Conservation (phyloP, 2,888 invertebrate species). For the Drosophila yooni region DNA sequence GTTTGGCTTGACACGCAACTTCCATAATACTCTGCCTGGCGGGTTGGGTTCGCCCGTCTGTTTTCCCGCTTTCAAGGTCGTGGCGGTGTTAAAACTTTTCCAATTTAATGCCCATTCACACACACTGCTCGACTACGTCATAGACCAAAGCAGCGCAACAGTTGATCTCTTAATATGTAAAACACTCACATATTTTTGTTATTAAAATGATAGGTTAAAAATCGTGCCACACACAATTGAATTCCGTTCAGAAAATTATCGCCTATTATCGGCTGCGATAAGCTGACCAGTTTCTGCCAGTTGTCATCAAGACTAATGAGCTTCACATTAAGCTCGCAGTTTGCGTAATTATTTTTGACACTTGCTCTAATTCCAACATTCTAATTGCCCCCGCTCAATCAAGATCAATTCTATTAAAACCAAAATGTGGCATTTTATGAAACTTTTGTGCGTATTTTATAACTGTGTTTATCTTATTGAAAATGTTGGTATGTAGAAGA, state of each 20-base stretch:
- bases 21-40: constrained; percentile 26
- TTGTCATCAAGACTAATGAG: not conserved
- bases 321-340: not conserved
- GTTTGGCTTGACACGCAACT: constrained; percentile 56
- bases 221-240: not conserved
- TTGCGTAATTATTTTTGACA: not conserved
- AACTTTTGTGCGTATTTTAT: not conserved
- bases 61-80: constrained; percentile 58
- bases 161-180: not conserved
- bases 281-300: not conserved
- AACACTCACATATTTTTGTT: not conserved
- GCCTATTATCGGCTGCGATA: not conserved
- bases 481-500: not conserved
- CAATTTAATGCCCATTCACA: constrained; percentile 60
- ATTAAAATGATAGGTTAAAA: not conserved
- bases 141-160: constrained; percentile 3
- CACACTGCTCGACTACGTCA: constrained; percentile 37
- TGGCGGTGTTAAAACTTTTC: constrained; percentile 65
- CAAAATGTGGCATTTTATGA: not conserved
- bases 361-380: not conserved
- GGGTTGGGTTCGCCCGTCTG: constrained; percentile 1
- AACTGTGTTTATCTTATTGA: not conserved
- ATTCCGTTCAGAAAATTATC: not conserved
- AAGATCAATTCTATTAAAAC: not conserved
- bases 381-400: not conserved